Percentiles rank a stretch among this genome's conserved stretches.
Conservation (phyloP, 2,888 invertebrate species). For the Drosophila trichaetosa region DNA sequence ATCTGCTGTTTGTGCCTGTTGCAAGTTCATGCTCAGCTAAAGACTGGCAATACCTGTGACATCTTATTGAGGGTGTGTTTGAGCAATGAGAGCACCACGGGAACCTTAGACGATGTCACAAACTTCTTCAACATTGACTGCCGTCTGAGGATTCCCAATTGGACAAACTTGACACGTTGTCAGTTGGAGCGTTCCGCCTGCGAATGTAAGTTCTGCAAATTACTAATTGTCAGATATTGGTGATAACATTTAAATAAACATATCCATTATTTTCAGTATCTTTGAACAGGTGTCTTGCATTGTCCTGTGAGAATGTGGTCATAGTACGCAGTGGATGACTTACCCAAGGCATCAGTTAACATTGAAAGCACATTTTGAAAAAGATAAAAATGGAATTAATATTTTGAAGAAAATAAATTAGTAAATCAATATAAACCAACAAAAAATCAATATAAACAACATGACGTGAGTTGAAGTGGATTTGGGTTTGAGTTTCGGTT, state of each 20-base stretch:
- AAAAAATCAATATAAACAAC: constrained; percentile 2
- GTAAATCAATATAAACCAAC: neutral
- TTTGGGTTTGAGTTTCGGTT: neutral
- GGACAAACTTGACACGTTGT: constrained; percentile 59
- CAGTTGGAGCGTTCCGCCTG: constrained; percentile 51
- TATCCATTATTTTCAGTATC: constrained; percentile 42
- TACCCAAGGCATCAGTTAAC: too few species aligned
- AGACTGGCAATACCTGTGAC: constrained; percentile 22
- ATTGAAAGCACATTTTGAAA: neutral
- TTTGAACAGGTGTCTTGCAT: constrained; percentile 34
- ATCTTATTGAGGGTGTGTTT: constrained; percentile 25
- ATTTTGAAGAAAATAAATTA: neutral
- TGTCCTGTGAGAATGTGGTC: constrained; percentile 30
- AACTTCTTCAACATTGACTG: constrained; percentile 47
- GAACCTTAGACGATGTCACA: constrained; percentile 45
- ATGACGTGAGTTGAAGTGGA: constrained; percentile 61
- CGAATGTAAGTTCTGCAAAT: constrained; percentile 44
- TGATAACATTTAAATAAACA: neutral
- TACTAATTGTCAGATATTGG: too few species aligned
- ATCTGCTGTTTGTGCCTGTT: constrained; percentile 39
- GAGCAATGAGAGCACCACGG: constrained; percentile 16
- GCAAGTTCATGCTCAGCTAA: constrained; percentile 34
- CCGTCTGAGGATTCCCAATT: constrained; percentile 8
- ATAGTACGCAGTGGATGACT: neutral
- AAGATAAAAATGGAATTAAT: neutral